A percentile compares a stretch with the other conserved stretches of the same genome.
phyloP scores from a whole-genome alignment of 1,140 invertebrate genomes.

The Lysiphlebus fabarum region DNA sequence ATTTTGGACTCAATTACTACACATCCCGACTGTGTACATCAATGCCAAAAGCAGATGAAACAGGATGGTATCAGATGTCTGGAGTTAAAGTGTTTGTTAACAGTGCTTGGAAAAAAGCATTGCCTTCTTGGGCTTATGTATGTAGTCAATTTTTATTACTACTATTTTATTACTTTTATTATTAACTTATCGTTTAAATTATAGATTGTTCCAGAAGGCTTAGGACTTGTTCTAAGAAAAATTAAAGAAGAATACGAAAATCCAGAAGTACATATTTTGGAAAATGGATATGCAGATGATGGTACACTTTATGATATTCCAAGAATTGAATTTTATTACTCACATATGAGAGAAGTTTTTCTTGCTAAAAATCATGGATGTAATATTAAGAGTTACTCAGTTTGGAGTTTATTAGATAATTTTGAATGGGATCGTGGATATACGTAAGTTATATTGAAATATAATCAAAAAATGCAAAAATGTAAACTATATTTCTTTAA shows the following conservation, averaged over 20 bases:
- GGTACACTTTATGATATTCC: slow-evolving; percentile 59
- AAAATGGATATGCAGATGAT: slow-evolving; percentile 66
- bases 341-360: slow-evolving; percentile 1
- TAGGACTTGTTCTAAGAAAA: slow-evolving; percentile 68
- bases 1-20: slow-evolving; percentile 60
- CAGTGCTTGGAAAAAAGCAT: slow-evolving; percentile 38
- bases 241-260: slow-evolving; percentile 67
- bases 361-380: slow-evolving; percentile 19
- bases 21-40: slow-evolving; percentile 42
- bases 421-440: slow-evolving; percentile 7
- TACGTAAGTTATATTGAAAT: background rate
- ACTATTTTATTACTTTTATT: too few relatives aligned
- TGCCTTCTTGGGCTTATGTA: slow-evolving; percentile 43
- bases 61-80: slow-evolving; percentile 35
- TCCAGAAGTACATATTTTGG: slow-evolving; percentile 69
- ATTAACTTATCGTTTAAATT: too few relatives aligned
- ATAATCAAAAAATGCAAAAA: too few relatives aligned
- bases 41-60: slow-evolving; percentile 31
- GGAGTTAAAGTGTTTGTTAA: slow-evolving; percentile 30
- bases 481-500: too few relatives aligned
- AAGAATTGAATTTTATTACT: slow-evolving; percentile 55
- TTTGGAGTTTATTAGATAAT: slow-evolving; percentile 7
- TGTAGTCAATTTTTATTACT: too few relatives aligned
- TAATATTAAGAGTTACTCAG: background rate
- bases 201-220: slow-evolving; percentile 62